Evolutionary conservation across 2,113 vertebrate species (phyloP), one percentile per base, ranked within the genome.

Genomic region (Pachypanchax playfairii): DNA sequence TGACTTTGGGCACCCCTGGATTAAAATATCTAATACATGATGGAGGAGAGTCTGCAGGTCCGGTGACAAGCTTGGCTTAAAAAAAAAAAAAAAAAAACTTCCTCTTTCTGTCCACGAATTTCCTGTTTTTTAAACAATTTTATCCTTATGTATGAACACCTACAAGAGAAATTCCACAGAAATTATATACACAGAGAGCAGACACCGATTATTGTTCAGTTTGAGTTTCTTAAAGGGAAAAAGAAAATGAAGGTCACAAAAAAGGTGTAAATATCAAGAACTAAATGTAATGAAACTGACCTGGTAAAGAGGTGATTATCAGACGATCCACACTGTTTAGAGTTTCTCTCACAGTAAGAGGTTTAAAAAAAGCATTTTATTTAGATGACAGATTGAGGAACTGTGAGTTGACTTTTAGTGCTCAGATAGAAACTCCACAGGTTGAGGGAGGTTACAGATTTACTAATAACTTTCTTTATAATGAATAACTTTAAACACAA

Each of bases 51-150:
- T 22, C 5, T 14, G 28, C 18, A 43, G 17, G 6, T 49, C 15
- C 5, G 21, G 44, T n/a, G 22, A 57, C 47, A 38, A 14, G 5
- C 10, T 31, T 65, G 68, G n/a, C n/a, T n/a, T n/a, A n/a, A n/a
- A n/a, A n/a, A n/a, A n/a, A n/a, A n/a, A n/a, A n/a, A 78, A 51
- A 17, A 24, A 7, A 25, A 49, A 52, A 79, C 75, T 58, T 83
- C 81, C 73, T 62, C 46, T 71, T 79, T 58, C 61, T 68, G 48
- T 42, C 20, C 2, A 33, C 48, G 21, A 50, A 48, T 63, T 79
- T 88, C 76, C 48, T 56, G 68, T 28, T 22, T 29, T 81, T 81
- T 57, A 64, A 6, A 5, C 29, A 36, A 26, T 59, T 62, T 9
- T 35, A 50, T 31, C 43, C 52, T 49, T 17, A 12, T 15, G 7